Conservation (phyloP, 1,140 invertebrate species). For the Sminthurides bifidus region DNA sequence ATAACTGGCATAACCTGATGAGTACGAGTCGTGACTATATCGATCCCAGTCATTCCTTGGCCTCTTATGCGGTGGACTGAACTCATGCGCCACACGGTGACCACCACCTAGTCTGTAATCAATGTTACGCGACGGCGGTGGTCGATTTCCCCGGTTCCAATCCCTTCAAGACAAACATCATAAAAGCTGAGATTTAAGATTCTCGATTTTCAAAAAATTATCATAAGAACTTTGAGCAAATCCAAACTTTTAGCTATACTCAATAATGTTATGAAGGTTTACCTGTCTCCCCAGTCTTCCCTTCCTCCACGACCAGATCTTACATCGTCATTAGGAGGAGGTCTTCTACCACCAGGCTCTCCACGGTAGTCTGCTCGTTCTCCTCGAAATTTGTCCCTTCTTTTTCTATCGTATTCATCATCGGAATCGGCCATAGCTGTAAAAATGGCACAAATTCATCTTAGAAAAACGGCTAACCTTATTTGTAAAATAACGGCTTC, state of each 20-base stretch:
- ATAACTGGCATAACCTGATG: conserved; percentile 25
- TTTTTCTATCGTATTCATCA: conserved; percentile 78
- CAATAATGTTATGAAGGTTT: not conserved
- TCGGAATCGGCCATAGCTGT: conserved; percentile 70
- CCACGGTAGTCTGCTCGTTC: conserved; percentile 68
- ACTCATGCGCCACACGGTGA: conserved; percentile 27
- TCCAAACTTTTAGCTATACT: not conserved
- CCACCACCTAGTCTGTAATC: conserved; percentile 29
- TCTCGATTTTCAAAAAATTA: too few species aligned
- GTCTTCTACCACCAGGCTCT: conserved; percentile 46
- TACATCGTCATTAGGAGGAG: conserved; percentile 27
- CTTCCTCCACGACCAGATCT: conserved; percentile 21
- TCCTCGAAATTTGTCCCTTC: conserved; percentile 76
- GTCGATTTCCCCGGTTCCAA: conserved; percentile 8
- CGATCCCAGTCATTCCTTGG: conserved; percentile 29
- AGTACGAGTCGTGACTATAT: conserved; percentile 25
- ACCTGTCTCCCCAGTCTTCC: conserved; percentile 28
- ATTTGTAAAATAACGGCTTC: too few species aligned
- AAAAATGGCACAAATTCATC: too few species aligned
- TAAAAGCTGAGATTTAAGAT: too few species aligned
- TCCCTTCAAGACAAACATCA: not conserved
- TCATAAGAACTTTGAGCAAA: not conserved
- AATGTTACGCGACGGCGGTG: conserved; percentile 18
- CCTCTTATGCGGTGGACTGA: conserved; percentile 31
- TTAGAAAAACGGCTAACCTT: too few species aligned